Base-by-base conservation (phyloP, 2,113 vertebrate species). In the Oreocharis arfaki region DNA sequence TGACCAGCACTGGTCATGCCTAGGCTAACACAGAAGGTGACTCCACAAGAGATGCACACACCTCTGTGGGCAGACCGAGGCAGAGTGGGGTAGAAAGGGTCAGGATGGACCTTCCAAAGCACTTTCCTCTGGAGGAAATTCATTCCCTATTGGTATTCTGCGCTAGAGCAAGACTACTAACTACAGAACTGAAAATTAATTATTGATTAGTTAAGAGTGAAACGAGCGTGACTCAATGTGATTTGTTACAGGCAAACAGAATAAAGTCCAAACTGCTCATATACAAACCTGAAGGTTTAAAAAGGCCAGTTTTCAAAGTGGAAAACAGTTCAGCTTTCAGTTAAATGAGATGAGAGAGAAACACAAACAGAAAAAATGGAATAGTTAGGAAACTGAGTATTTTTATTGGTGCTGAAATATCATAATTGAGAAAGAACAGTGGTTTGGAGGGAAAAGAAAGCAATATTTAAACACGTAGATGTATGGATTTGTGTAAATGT, bases 221-320 rank as follows among this genome's bases (percentile, higher is more conserved):
- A 91, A 85, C 22, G 11, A 95, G 77, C 0, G 0, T 95, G 96
- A 89, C 94, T 95, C 94, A 89, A 53, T 93, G 61, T 50, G 94
- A 93, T 73, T 91, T 95, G 89, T 91, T 94, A 69, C 2, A 6
- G 65, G 91, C 91, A 97, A 96, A 97, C 96, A 97, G 95, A 96
- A 96, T 97, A 96, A 97, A 97, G 96, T 96, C 95, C 94, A 96
- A 96, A 80, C 85, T 39, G 50, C 78, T 65, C 44, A 80, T 39
- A 89, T 69, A 69, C 67, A 86, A 91, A 91, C 59, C 57, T 84
- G 85, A 46, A 86, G 59, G 80, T 87, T 96, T 94, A 80, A 96
- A 95, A 96, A 80, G 73, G 35, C 21, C 47, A 21, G 41, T 56
- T 92, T 84, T 65, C 74, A 93, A 91, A 91, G 63, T 53, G 67